Conservation (phyloP, 2,113 vertebrate genomes). For the Ciconia maguari region DNA sequence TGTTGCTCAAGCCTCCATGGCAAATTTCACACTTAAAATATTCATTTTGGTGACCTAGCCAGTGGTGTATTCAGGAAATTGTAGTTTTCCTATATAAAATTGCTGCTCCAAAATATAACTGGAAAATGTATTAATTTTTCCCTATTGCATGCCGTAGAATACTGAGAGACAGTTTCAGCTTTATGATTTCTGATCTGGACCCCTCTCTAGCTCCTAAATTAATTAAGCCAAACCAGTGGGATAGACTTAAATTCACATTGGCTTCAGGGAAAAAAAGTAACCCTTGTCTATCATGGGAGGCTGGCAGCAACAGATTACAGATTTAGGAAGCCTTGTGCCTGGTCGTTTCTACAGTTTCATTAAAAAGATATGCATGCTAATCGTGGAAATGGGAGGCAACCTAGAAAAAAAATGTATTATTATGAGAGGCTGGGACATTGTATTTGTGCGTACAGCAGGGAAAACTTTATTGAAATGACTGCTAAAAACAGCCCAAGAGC, state of each 20-base stretch:
- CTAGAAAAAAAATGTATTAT: slow-evolving; percentile 37
- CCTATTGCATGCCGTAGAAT: not conserved
- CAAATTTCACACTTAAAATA: not conserved
- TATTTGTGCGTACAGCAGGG: slow-evolving; percentile 32
- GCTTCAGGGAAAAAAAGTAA: not conserved
- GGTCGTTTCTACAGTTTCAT: slow-evolving; percentile 27
- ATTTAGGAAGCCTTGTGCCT: slow-evolving; percentile 13
- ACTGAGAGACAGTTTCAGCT: not conserved
- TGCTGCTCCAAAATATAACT: not conserved
- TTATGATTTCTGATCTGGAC: slow-evolving; percentile 6
- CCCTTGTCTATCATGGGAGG: not conserved
- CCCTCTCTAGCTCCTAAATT: slow-evolving; percentile 22
- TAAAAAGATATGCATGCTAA: slow-evolving; percentile 28
- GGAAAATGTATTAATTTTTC: not conserved
- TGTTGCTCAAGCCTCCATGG: not conserved
- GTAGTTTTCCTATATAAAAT: not conserved
- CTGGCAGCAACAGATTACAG: slow-evolving; percentile 20
- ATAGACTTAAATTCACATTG: slow-evolving; percentile 23
- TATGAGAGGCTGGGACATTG: slow-evolving; percentile 45
- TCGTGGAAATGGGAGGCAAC: slow-evolving; percentile 54
- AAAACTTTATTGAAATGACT: slow-evolving; percentile 32
- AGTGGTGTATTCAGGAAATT: not conserved
- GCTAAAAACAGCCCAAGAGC: slow-evolving; percentile 4
- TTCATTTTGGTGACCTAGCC: not conserved
- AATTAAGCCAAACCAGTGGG: slow-evolving; percentile 29